Evolutionary conservation across 1,140 invertebrate species (phyloP).

Genomic region (Nautilus pompilius): DNA sequence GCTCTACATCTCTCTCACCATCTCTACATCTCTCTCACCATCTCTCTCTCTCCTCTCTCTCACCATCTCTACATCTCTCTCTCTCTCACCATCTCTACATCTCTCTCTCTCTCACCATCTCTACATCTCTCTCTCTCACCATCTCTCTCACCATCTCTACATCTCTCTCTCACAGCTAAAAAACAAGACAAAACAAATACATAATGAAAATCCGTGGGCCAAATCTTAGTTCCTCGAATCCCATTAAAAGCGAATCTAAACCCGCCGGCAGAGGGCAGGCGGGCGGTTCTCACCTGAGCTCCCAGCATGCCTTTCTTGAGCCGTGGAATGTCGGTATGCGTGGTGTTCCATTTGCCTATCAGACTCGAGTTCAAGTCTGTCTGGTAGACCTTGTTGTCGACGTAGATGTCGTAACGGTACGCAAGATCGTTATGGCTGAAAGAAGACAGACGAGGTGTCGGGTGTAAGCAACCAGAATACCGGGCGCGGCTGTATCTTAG

Average conservation of each 20-base stretch:
- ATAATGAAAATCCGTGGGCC: neutral
- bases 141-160: neutral
- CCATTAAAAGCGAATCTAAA: neutral
- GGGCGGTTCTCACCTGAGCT: constrained; percentile 77
- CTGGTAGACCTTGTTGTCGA: constrained; percentile 75
- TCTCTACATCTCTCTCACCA: too few relatives aligned
- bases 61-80: too few relatives aligned
- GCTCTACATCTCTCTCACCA: too few relatives aligned
- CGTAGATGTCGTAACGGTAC: constrained; percentile 77
- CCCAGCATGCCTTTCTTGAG: constrained; percentile 76
- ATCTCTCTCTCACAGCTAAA: too few relatives aligned
- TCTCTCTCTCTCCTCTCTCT: too few relatives aligned
- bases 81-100: too few relatives aligned
- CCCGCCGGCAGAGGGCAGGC: neutral
- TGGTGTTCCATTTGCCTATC: constrained; percentile 58
- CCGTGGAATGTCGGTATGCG: constrained; percentile 85
- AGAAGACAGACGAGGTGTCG: constrained; percentile 9
- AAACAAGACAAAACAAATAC: neutral
- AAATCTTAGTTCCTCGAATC: too few relatives aligned
- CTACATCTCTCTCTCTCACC: neutral
- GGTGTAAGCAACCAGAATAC: too few relatives aligned
- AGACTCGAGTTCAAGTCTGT: constrained; percentile 77
- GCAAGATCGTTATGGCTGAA: constrained; percentile 83
- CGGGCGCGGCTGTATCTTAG: too few relatives aligned
- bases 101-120: neutral